A percentile compares a stretch with the other conserved stretches of the same genome.
phyloP scores from a whole-genome alignment of 1,140 invertebrate genomes.

The Calephelis virginiensis region DNA sequence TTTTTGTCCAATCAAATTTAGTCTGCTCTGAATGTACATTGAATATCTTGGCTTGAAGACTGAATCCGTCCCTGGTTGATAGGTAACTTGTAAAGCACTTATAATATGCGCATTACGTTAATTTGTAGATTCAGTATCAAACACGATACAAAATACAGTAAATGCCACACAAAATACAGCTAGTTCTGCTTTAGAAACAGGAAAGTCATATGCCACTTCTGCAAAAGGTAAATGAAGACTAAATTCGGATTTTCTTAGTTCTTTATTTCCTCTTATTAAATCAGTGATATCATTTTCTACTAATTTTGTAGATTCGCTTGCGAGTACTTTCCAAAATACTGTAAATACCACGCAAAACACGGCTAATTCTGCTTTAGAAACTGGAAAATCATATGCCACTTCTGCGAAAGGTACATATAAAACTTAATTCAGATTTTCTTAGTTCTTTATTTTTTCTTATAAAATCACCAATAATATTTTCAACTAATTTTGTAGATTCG shows the following conservation, averaged over 20 bases:
- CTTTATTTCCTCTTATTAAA: no score
- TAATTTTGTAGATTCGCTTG: slow-evolving; percentile 8
- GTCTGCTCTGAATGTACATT: no score
- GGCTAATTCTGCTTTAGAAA: slow-evolving; percentile 33
- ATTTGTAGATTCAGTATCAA: slow-evolving; percentile 12
- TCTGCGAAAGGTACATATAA: slow-evolving; percentile 19
- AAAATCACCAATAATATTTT: no score
- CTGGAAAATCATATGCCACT: slow-evolving; percentile 15
- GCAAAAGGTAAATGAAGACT: slow-evolving; percentile 20
- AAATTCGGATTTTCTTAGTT: no score
- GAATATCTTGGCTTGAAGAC: no score
- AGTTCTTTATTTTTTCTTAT: no score
- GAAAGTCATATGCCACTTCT: slow-evolving; percentile 2
- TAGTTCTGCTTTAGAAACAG: slow-evolving; percentile 33
- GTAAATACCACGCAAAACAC: slow-evolving; percentile 30
- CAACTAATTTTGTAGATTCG: slow-evolving; percentile 27
- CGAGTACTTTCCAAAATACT: slow-evolving; percentile 4
- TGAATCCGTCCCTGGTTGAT: no score
- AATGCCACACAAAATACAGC: slow-evolving; percentile 32
- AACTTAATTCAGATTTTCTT: no score
- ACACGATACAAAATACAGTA: slow-evolving; percentile 2
- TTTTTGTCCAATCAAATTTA: no score
- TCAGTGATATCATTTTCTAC: no score
- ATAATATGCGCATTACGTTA: not conserved
- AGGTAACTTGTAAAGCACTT: no score